Evolutionary conservation across 2,797 vertebrate species (phyloP).

Genomic region (Neopelma chrysocephalum): DNA sequence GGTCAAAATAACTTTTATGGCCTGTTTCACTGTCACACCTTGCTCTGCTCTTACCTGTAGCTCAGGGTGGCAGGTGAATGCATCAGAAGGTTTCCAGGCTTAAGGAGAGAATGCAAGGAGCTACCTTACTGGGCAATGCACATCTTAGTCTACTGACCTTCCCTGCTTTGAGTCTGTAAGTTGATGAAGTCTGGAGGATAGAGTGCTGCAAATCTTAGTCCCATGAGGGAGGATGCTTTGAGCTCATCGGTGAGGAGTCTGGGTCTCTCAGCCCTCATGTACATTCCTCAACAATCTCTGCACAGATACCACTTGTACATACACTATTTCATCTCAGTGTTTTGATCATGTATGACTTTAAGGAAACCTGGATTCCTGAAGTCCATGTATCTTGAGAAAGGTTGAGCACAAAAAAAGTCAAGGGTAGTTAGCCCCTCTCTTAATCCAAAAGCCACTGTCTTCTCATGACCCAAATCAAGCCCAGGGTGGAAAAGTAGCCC

Average conservation of each 20-base stretch:
- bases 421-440: neutral
- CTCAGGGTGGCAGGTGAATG: neutral
- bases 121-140: neutral
- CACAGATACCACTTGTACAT: neutral
- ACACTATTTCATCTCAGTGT: neutral
- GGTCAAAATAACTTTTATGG: neutral
- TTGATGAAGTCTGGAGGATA: neutral
- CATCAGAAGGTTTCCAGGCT: neutral
- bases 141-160: neutral
- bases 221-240: neutral
- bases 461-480: neutral
- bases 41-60: neutral
- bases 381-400: neutral
- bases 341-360: neutral
- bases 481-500: neutral
- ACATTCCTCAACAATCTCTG: neutral
- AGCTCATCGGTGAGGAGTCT: neutral
- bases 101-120: neutral
- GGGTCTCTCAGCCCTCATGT: neutral
- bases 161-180: neutral
- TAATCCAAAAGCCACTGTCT: neutral
- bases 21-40: neutral
- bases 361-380: neutral
- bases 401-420: neutral
- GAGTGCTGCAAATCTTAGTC: neutral